Base-by-base conservation (phyloP, 2,797 vertebrate species). In the Discoglossus pictus region DNA sequence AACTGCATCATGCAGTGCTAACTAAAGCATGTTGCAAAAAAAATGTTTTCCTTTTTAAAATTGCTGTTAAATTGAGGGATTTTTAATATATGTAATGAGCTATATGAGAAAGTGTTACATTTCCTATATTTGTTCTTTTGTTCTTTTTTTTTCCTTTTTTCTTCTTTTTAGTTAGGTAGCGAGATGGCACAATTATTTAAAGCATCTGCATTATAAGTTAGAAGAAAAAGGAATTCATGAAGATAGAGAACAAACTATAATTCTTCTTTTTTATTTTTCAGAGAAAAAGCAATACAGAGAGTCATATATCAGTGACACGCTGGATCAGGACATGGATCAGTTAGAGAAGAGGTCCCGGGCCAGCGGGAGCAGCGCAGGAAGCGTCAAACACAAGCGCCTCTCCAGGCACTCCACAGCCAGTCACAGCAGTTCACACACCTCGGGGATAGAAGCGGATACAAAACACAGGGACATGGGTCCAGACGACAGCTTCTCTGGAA, bases 221-320 rank as follows among this genome's bases (percentile, higher is more conserved):
- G n/a, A n/a, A n/a, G n/a, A n/a, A n/a, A n/a, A n/a, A n/a, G n/a
- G n/a, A n/a, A 7, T 27, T 50, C 4, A 4, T 24, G 20, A 1
- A 12, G n/a, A n/a, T n/a, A n/a, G n/a, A n/a, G n/a, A n/a, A n/a
- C 25, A 13, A 13, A 1, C 13, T 27, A 6, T 23, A 2, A 50
- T 25, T 4, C 4, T 23, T 24, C 10, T 6, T n/a, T 16, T 0
- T 75, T 17, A 50, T 10, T 21, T 54, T 11, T 1, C 85, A 99
- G 97, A 98, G 77, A 98, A 99, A 87, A 99, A 99, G 82, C 96
- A 98, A 81, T 99, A 98, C 85, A 85, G 96, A 0, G 97, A 99
- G 75, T 99, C 97, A 0, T 99, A 99, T 83, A 99, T 99, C 88
- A 99, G 95, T 0, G 96, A 99, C 50, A 95, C 92, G n/a, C 88